These are phyloP conservation scores for Acronicta alni DNA, from an alignment of 2,888 invertebrate genomes.

Conservation along the genomic window DNA sequence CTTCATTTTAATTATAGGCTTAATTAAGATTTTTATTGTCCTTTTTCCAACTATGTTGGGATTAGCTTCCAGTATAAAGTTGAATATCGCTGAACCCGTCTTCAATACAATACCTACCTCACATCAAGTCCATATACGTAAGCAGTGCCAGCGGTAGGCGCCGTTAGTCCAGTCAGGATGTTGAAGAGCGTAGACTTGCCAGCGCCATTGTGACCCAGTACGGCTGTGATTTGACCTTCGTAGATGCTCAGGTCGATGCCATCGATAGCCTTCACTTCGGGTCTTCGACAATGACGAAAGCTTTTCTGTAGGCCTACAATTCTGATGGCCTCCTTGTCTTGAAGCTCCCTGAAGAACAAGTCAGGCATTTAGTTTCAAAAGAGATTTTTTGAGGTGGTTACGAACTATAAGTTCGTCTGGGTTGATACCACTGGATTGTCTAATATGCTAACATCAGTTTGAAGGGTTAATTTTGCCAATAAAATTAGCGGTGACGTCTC, in stretches of 20 bases:
- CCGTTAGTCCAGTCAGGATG: constrained; percentile 94
- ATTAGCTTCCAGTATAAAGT: no score
- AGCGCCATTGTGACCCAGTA: constrained; percentile 96
- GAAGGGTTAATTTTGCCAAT: no score
- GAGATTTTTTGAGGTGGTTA: no score
- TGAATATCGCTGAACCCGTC: no score
- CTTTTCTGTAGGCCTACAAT: constrained; percentile 93
- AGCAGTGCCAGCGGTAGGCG: constrained; percentile 93
- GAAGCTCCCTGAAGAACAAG: constrained; percentile 87
- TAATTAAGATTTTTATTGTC: no score
- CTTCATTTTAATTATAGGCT: no score
- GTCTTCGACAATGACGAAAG: constrained; percentile 91
- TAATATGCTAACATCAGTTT: no score
- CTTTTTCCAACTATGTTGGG: no score
- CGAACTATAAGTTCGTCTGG: no score
- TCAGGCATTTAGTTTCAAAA: neutral
- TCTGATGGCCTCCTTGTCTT: constrained; percentile 93
- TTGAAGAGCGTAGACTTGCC: constrained; percentile 96
- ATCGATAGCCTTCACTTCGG: constrained; percentile 93
- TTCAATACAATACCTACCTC: constrained; percentile 76
- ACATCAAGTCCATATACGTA: constrained; percentile 94
- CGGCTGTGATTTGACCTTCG: constrained; percentile 95
- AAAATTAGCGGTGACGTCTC: no score
- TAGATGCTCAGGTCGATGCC: constrained; percentile 95
- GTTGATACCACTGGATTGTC: no score